Conservation (phyloP, 2,113 vertebrate genomes). For the Glareola pratincola region DNA sequence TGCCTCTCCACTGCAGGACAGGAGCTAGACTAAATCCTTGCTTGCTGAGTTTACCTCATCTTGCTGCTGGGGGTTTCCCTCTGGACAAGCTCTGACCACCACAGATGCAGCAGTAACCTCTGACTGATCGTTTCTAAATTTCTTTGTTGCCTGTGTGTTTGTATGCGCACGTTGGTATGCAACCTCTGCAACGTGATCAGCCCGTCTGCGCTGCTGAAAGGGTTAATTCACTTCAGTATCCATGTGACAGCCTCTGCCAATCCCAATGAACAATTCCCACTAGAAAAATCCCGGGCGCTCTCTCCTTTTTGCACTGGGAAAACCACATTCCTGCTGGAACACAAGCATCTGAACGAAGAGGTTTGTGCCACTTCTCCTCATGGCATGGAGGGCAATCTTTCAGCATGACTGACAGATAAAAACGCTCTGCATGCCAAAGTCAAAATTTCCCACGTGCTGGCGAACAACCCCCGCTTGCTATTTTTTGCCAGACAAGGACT, state of each 20-base stretch:
- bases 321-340: neutral
- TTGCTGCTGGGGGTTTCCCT: neutral
- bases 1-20: neutral
- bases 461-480: neutral
- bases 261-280: neutral
- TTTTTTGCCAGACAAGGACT: neutral
- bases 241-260: neutral
- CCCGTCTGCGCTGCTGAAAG: neutral
- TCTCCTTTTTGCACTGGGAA: neutral
- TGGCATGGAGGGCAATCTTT: neutral
- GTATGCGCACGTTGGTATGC: neutral
- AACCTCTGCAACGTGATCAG: neutral
- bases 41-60: neutral
- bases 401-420: neutral
- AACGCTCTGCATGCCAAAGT: neutral
- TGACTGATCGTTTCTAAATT: neutral
- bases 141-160: neutral
- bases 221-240: neutral
- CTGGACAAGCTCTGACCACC: neutral
- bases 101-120: neutral
- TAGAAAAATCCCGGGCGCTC: neutral
- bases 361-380: neutral
- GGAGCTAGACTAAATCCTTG: neutral
- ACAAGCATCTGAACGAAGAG: neutral
- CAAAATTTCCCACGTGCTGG: neutral